Evolutionary conservation across 2,113 vertebrate species (phyloP).

Genomic region (Ochotona princeps): DNA sequence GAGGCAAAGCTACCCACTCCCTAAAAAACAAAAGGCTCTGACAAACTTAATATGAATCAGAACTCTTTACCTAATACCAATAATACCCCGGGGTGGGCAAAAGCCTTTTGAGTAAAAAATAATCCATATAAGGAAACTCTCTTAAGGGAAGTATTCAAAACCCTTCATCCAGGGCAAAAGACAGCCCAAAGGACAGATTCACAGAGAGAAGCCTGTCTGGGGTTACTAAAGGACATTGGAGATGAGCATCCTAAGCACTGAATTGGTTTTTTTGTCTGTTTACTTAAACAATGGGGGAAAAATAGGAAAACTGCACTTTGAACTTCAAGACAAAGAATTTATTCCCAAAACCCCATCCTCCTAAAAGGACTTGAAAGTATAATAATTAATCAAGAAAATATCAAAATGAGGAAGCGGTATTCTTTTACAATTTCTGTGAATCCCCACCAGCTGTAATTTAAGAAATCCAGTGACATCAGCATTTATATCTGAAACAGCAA

Average conservation of each 20-base stretch:
- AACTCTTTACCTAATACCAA: conserved; percentile 64
- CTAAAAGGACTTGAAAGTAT: conserved; percentile 46
- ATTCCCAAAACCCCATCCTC: conserved; percentile 48
- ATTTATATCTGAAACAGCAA: conserved; percentile 57
- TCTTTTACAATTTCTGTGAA: conserved; percentile 77
- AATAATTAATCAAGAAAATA: conserved; percentile 68
- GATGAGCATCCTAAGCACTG: background rate
- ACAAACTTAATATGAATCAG: conserved; percentile 40
- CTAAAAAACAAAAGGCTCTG: conserved; percentile 35
- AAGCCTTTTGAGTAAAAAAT: conserved; percentile 64
- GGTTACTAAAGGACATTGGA: conserved; percentile 41
- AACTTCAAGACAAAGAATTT: conserved; percentile 63
- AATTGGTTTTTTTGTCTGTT: background rate
- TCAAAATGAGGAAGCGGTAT: conserved; percentile 76
- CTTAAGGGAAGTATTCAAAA: conserved; percentile 72
- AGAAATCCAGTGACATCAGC: conserved; percentile 78
- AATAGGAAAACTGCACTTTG: conserved; percentile 59
- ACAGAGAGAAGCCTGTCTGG: conserved; percentile 15
- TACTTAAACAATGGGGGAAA: background rate
- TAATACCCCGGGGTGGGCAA: conserved; percentile 33
- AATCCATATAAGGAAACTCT: conserved; percentile 75
- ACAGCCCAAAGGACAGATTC: background rate
- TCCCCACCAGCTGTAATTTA: conserved; percentile 80
- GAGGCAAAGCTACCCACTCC: background rate
- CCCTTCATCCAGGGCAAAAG: conserved; percentile 51